These are phyloP conservation scores for Melikaiella ostensackeni DNA, from an alignment of 2,888 invertebrate genomes.

Conservation along the genomic window DNA sequence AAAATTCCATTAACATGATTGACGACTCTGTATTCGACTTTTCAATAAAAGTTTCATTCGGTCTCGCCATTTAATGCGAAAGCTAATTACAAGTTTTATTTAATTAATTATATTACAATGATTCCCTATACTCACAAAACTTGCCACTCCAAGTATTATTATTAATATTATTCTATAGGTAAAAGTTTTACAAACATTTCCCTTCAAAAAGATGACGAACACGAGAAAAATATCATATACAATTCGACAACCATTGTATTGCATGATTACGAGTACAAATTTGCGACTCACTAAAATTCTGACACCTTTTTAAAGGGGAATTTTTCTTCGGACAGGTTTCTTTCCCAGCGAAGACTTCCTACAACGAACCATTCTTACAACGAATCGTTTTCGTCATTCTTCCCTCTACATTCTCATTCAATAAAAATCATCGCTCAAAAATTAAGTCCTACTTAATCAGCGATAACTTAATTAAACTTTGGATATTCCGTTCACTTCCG, in stretches of 20 bases:
- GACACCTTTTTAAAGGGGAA: conserved; percentile 26
- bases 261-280: conserved; percentile 19
- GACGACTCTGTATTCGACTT: conserved; percentile 16
- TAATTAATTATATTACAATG: conserved; percentile 30
- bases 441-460: conserved; percentile 33
- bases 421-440: conserved; percentile 19
- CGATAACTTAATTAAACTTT: conserved; percentile 36
- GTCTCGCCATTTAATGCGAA: conserved; percentile 28
- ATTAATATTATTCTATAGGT: conserved; percentile 17
- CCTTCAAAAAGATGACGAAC: conserved; percentile 33
- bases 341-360: neutral
- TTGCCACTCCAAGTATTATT: conserved; percentile 24
- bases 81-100: conserved; percentile 29
- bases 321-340: neutral
- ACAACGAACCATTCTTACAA: neutral
- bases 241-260: conserved; percentile 16
- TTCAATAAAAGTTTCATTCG: conserved; percentile 21
- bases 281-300: conserved; percentile 12
- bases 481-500: conserved; percentile 23
- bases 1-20: conserved; percentile 35
- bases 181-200: conserved; percentile 35
- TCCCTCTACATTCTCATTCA: conserved; percentile 4
- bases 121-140: conserved; percentile 35
- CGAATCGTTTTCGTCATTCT: neutral
- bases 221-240: conserved; percentile 12